Conservation (phyloP, 2,113 vertebrate genomes). For the Scomber japonicus region DNA sequence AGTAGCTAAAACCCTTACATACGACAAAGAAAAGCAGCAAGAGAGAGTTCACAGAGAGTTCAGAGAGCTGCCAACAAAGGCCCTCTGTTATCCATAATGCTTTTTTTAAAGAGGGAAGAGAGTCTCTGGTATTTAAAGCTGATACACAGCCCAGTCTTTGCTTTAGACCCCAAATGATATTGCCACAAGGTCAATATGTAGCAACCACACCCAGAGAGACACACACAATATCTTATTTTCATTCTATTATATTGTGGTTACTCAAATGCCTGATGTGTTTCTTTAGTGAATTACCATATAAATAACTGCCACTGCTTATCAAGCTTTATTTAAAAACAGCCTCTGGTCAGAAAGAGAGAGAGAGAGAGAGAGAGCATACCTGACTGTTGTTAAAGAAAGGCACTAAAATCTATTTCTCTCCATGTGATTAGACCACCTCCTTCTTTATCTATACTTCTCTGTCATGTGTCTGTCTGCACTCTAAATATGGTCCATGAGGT, state of each 20-base stretch:
- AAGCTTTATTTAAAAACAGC: too few relatives aligned
- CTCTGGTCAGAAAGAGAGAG: too few relatives aligned
- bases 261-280: slow-evolving; percentile 33
- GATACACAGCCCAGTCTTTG: not conserved
- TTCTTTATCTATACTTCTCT: slow-evolving; percentile 24
- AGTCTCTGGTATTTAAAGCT: not conserved
- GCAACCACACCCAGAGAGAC: not conserved
- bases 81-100: too few relatives aligned
- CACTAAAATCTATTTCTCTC: slow-evolving; percentile 23
- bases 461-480: slow-evolving; percentile 1
- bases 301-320: slow-evolving; percentile 57
- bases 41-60: too few relatives aligned
- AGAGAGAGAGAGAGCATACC: not conserved
- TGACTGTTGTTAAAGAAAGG: too few relatives aligned
- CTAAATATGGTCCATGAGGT: slow-evolving; percentile 5
- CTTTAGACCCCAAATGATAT: not conserved
- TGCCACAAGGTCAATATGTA: slow-evolving; percentile 12
- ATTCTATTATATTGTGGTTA: slow-evolving; percentile 21
- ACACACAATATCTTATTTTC: slow-evolving; percentile 35
- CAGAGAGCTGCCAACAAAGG: too few relatives aligned
- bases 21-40: not conserved
- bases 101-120: too few relatives aligned
- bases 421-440: slow-evolving; percentile 26
- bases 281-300: slow-evolving; percentile 68
- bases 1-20: not conserved